phyloP scores from a whole-genome alignment of 2,113 vertebrate genomes.

The Girardinichthys multiradiatus region DNA sequence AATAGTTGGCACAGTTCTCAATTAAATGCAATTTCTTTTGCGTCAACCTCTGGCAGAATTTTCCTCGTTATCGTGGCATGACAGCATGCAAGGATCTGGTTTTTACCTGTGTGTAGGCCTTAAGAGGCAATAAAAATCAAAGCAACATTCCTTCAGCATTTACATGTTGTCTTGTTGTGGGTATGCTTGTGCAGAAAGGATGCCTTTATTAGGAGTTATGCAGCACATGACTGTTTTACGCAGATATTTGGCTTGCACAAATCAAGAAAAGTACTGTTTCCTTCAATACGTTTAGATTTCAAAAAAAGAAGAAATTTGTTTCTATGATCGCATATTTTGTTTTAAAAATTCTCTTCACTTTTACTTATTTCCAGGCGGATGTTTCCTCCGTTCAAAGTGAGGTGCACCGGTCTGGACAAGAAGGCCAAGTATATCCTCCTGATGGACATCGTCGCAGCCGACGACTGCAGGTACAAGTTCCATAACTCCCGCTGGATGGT shows the following conservation, averaged over 20 bases:
- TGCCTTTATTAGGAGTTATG: background rate
- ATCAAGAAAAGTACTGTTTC: no score
- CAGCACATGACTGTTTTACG: background rate
- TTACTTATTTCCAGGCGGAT: constrained; percentile 86
- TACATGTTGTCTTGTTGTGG: background rate
- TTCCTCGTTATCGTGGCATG: constrained; percentile 42
- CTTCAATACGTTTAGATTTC: no score
- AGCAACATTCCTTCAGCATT: background rate
- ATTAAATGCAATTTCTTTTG: background rate
- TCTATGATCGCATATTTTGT: background rate
- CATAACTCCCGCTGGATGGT: constrained; percentile 99
- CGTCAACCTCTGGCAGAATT: constrained; percentile 22
- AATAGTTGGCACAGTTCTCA: background rate
- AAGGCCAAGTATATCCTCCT: constrained; percentile 99
- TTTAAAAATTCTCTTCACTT: background rate
- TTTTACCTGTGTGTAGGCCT: constrained; percentile 26
- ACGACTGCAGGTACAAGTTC: constrained; percentile 99
- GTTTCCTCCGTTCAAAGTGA: constrained; percentile 99
- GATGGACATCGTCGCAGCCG: constrained; percentile 99
- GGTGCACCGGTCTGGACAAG: constrained; percentile 98
- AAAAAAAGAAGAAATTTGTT: background rate
- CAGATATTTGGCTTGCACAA: background rate
- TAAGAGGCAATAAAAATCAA: constrained; percentile 22
- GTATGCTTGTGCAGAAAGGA: background rate
- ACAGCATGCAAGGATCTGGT: constrained; percentile 50